Conservation (phyloP, 2,113 vertebrate genomes). For the Misgurnus mizolepis region DNA sequence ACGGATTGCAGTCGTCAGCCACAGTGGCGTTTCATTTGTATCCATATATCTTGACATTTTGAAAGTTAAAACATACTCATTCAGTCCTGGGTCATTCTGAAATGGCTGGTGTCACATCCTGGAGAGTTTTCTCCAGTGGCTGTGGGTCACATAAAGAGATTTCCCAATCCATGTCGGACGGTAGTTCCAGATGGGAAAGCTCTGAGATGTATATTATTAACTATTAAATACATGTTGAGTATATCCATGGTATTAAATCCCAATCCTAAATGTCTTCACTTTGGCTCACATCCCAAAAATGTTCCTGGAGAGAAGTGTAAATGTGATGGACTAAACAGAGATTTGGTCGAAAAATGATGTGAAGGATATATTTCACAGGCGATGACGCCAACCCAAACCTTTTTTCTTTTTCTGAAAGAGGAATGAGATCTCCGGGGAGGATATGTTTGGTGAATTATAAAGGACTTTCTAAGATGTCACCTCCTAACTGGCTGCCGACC, state of each 20-base stretch:
- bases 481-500: constrained; percentile 41
- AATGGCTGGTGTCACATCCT: no score
- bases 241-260: no score
- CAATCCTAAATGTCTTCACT: neutral
- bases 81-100: no score
- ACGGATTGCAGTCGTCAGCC: neutral
- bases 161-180: no score
- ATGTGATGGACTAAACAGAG: neutral
- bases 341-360: constrained; percentile 5
- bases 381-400: constrained; percentile 6
- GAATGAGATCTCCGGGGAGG: constrained; percentile 40
- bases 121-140: no score
- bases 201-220: neutral
- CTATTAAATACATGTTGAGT: constrained; percentile 8
- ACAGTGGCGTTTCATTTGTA: neutral
- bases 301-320: neutral
- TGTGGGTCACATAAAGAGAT: no score
- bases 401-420: constrained; percentile 26
- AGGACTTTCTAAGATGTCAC: constrained; percentile 31
- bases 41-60: neutral
- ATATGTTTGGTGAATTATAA: constrained; percentile 34
- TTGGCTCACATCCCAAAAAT: neutral
- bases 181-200: no score
- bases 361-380: constrained; percentile 22
- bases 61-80: neutral